These are phyloP conservation scores for Drosophila ambigua DNA, from an alignment of 1,140 invertebrate species.

Conservation along the genomic window DNA sequence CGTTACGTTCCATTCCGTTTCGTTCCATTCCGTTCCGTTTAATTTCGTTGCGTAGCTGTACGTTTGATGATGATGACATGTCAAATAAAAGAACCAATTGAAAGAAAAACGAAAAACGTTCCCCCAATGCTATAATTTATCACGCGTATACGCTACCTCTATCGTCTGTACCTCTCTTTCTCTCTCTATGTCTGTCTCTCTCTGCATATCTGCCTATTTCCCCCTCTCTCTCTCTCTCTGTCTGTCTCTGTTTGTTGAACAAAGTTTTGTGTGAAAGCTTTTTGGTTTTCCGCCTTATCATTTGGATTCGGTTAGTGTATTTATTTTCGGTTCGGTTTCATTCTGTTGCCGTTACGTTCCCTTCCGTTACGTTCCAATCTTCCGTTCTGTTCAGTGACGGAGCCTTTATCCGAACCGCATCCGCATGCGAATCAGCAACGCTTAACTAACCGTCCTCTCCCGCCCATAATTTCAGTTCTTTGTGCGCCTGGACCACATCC, in stretches of 20 bases:
- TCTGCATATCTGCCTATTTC: constrained; percentile 13
- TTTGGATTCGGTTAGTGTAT: constrained; percentile 19
- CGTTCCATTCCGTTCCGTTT: constrained; percentile 37
- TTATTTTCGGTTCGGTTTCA: constrained; percentile 14
- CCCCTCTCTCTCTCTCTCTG: constrained; percentile 16
- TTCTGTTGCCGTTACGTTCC: constrained; percentile 40
- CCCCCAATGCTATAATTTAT: constrained; percentile 20
- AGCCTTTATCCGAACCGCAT: constrained; percentile 12
- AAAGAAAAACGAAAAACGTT: constrained; percentile 14
- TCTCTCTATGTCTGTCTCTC: constrained; percentile 15
- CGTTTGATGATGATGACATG: constrained; percentile 12
- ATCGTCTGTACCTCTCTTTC: constrained; percentile 14
- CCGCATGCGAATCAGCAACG: constrained; percentile 4
- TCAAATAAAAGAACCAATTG: constrained; percentile 3
- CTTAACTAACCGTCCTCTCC: constrained; percentile 29
- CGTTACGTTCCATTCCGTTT: constrained; percentile 23
- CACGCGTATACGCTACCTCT: constrained; percentile 31
- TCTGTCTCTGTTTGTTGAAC: constrained; percentile 15
- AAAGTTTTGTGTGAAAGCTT: constrained; percentile 42
- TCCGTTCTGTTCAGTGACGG: constrained; percentile 26
- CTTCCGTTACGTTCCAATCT: constrained; percentile 29
- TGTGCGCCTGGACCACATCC: constrained; percentile 99
- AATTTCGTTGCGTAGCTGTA: constrained; percentile 16
- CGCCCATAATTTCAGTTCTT: constrained; percentile 95
- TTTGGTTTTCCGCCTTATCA: constrained; percentile 28